Evolutionary conservation across 92 coral and sea anemone genomes (phyloP), one percentile per base, ranked within the genome.

Genomic region (Virgularia gustaviana): DNA sequence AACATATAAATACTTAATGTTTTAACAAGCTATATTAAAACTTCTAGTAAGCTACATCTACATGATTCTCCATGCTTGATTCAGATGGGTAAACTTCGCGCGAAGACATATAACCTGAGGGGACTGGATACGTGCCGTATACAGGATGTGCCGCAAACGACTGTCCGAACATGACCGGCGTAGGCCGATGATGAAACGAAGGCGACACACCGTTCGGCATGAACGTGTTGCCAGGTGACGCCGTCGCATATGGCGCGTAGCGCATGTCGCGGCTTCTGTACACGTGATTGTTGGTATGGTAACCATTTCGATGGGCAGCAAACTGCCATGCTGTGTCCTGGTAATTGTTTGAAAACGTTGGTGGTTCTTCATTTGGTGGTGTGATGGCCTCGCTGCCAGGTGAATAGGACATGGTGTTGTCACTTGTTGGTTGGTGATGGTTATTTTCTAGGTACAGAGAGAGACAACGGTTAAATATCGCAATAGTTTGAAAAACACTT

Each of bases 131-230:
- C 61, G 75, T n/a, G 36, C 75, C 75, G 62, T 68, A 68, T 38
- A 68, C 54, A 0, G 75, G 75, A 34, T 68, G 75, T 8, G 75
- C 75, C n/a, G n/a, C n/a, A 37, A 68, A 68, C 61, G 75, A 68
- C 16, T 68, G 75, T 6, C 75, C 61, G 61, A 68, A 37, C 61
- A 68, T 49, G 2, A 68, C 61, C 45, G 75, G 75, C 55, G 75
- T 49, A 28, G 75, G 53, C 61, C 75, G 75, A 49, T 68, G 75
- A 25, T 53, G 75, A 33, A 68, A 68, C 75, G 75, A 68, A 37
- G 61, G 31, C 3, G 58, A 16, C 3, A 52, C 60, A n/a, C 44
- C 58, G 24, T 51, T 51, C 15, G 75, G 24, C 75, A 68, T 33
- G 15, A 68, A 68, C 10, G 75, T 45, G 75, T 68, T 68, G 47